Base-by-base conservation (phyloP, 2,113 vertebrate genomes). In the Rana temporaria region DNA sequence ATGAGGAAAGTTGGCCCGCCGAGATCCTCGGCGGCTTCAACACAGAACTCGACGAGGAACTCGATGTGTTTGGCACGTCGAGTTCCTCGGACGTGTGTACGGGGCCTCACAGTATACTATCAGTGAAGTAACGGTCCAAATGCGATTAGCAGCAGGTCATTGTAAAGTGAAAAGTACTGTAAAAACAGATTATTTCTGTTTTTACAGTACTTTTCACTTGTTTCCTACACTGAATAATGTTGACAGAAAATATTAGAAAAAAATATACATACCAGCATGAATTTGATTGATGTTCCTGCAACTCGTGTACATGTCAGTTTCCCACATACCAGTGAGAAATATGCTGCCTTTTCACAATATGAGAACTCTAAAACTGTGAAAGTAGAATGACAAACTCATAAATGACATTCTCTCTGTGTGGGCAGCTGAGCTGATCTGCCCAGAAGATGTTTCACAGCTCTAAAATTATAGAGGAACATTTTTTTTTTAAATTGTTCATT, bases 401-500 rank as follows among this genome's bases (percentile, higher is more conserved):
- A 84, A 86, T 86, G 85, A 22, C 85, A 83, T 60, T 55, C 55
- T 72, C 38, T 76, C 63, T 20, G 60, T 52, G 14, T 2, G 74
- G 84, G 85, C 59, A 81, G 83, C 34, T 6, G 24, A 42, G 52
- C 6, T 80, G 32, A 42, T 74, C 76, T 85, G 74, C 53, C 81
- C 70, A 3, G n/a, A 15, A 22, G 60, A 76, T 20, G 67, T 52
- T 86, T 84, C 85, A 18, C 0, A 52, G 5, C 69, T 80, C 32
- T 82, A 26, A 81, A 83, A 65, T 22, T 72, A 52, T 24, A 82
- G 32, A 73, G 72, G 84, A 87, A 55, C 0, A 0, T 73, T 16
- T 6, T 65, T 68, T 82, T 85, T 32, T 77, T 84, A 62, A 84
- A 87, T 86, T 69, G 79, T 2, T n/a, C 67, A 85, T 53, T 80